Conservation (phyloP, 2,888 invertebrate species). For the Drosophila anomalata region DNA sequence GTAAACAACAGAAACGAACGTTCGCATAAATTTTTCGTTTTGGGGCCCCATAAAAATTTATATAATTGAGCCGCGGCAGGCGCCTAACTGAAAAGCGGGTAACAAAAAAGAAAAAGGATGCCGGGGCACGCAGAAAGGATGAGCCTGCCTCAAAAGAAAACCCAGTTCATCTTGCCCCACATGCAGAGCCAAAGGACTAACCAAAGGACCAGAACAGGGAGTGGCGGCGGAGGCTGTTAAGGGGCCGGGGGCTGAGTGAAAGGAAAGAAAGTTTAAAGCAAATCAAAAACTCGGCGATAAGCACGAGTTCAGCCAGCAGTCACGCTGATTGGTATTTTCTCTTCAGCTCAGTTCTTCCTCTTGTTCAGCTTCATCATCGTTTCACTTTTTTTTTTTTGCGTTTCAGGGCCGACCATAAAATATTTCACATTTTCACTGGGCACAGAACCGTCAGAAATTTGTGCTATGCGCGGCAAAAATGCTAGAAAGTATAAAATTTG, state of each 20-base stretch:
- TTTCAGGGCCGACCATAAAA: conserved; percentile 67
- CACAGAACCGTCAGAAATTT: conserved; percentile 52
- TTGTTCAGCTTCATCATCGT: conserved; percentile 34
- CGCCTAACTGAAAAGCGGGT: conserved; percentile 49
- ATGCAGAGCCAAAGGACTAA: conserved; percentile 4
- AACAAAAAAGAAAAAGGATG: conserved; percentile 49
- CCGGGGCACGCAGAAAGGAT: conserved; percentile 47
- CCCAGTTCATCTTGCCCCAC: conserved; percentile 36
- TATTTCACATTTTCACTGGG: conserved; percentile 64
- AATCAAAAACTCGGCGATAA: conserved; percentile 77
- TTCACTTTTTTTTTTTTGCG: conserved; percentile 15
- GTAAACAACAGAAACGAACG: conserved; percentile 67
- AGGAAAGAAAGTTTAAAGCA: conserved; percentile 76
- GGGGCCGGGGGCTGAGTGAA: conserved; percentile 15
- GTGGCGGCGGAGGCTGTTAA: not conserved
- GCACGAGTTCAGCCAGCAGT: conserved; percentile 77
- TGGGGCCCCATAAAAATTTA: conserved; percentile 69
- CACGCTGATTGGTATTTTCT: conserved; percentile 70
- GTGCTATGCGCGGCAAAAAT: conserved; percentile 69
- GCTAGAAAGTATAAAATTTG: conserved; percentile 54
- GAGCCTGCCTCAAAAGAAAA: conserved; percentile 66
- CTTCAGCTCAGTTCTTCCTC: conserved; percentile 4
- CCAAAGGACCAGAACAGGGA: not conserved
- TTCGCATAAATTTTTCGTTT: conserved; percentile 68
- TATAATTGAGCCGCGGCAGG: conserved; percentile 73